These are phyloP conservation scores for Penaeus monodon DNA, from an alignment of 2,888 invertebrate species.

Conservation along the genomic window DNA sequence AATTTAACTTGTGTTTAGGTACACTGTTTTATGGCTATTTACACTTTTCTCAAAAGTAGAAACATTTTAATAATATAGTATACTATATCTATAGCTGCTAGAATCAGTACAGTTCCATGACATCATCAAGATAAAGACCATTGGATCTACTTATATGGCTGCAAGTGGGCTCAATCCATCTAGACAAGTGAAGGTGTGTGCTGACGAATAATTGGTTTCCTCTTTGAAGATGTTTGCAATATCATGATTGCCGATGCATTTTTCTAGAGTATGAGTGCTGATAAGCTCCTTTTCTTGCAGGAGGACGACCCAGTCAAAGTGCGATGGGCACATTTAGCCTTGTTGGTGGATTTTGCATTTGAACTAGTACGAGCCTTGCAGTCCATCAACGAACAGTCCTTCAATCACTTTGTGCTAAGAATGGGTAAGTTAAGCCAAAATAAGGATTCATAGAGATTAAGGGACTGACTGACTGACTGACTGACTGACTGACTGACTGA, in stretches of 20 bases:
- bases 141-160: conserved; percentile 95
- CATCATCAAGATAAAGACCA: conserved; percentile 94
- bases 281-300: conserved; percentile 69
- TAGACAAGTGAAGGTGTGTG: conserved; percentile 74
- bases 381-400: conserved; percentile 93
- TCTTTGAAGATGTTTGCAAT: background rate
- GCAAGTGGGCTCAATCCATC: conserved; percentile 90
- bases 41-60: background rate
- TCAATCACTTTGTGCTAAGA: conserved; percentile 93
- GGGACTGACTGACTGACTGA: too few relatives aligned
- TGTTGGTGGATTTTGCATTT: conserved; percentile 89
- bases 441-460: too few relatives aligned
- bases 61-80: background rate
- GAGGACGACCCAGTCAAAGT: conserved; percentile 80
- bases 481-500: too few relatives aligned
- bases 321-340: conserved; percentile 86
- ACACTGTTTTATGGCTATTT: too few relatives aligned
- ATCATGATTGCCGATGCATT: background rate
- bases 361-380: conserved; percentile 91
- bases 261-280: too few relatives aligned
- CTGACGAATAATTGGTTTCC: too few relatives aligned
- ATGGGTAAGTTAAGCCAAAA: conserved; percentile 75
- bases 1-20: too few relatives aligned
- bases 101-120: conserved; percentile 84
- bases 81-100: conserved; percentile 77